Percentiles rank a stretch among this genome's conserved stretches.
Conservation (phyloP, 2,888 invertebrate species). For the Boloria selene region DNA sequence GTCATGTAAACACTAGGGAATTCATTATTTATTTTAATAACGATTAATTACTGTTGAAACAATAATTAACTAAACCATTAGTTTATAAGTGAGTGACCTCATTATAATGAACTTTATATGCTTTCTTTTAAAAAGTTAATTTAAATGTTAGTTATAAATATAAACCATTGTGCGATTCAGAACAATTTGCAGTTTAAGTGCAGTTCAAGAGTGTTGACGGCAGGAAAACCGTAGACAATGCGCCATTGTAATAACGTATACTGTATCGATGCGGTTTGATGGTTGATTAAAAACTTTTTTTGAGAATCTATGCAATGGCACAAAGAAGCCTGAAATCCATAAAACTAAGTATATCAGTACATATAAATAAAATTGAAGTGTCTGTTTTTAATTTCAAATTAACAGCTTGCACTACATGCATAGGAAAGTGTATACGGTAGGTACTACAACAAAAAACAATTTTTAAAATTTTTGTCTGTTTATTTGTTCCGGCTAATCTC, state of each 20-base stretch:
- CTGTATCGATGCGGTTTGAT: constrained; percentile 15
- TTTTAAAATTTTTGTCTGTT: too few relatives aligned
- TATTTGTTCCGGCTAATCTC: too few relatives aligned
- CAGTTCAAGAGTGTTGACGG: constrained; percentile 13
- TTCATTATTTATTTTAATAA: too few relatives aligned
- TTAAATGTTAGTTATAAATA: constrained; percentile 8
- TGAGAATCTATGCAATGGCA: constrained; percentile 1
- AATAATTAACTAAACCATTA: neutral
- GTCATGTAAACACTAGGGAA: too few relatives aligned
- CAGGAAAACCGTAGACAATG: constrained; percentile 19
- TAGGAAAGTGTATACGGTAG: too few relatives aligned
- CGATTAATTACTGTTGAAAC: too few relatives aligned
- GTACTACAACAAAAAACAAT: too few relatives aligned
- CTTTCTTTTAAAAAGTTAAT: neutral
- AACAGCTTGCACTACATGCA: too few relatives aligned
- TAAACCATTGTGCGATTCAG: neutral
- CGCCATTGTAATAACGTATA: constrained; percentile 12
- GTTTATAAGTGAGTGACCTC: neutral
- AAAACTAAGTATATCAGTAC: neutral
- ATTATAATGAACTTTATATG: neutral
- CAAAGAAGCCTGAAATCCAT: neutral
- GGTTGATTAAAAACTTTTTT: constrained; percentile 13
- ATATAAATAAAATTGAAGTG: too few relatives aligned
- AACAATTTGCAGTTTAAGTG: constrained; percentile 13
- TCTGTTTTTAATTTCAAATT: too few relatives aligned